Evolutionary conservation across 92 coral and sea anemone species (phyloP), one percentile per base, ranked within the genome.

Genomic region (Phymanthus crucifer): DNA sequence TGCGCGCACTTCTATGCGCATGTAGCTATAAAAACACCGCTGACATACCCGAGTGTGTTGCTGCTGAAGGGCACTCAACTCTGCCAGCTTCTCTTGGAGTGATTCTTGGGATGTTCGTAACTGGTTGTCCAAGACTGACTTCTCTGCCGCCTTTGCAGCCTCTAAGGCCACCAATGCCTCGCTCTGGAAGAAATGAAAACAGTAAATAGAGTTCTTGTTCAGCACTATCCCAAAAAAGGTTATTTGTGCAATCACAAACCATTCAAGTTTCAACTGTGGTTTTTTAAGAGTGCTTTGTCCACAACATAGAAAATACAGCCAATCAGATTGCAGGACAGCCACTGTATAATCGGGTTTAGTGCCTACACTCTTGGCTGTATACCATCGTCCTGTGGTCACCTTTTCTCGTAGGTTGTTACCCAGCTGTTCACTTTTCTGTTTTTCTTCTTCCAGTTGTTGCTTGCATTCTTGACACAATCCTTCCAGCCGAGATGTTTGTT

Each of bases 141-240:
- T 95, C 52, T 95, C 99, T 40, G 99, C 94, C 0, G 92, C 94
- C 78, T 93, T 95, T 23, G 99, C 84, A 65, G 99, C 99, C 40
- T 95, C 99, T 17, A 95, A 87, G 0, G 98, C 99, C 18, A 95
- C 99, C 16, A 86, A 85, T 29, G 84, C 84, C 32, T 95, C 99
- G 76, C 86, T 90, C 99, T 95, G 66, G 9, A 43, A 76, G 26
- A 40, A 24, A n/a, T 1, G 4, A 52, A 47, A 19, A 58, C 5
- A 3, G 26, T 29, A 7, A 33, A 23, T 6, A 50, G n/a, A 50
- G 57, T 6, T 50, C 19, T 4, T 4, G 10, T 43, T 43, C 2
- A 11, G 2, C 48, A 43, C 17, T 43, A 10, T 43, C 48, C 12
- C 10, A 10, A 43, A 14, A 43, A 10, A 14, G 14, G 48, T 43